Evolutionary conservation across 2,113 vertebrate species (phyloP), one percentile per base, ranked within the genome.

Genomic region (Pseudolaguvia tuberculata): DNA sequence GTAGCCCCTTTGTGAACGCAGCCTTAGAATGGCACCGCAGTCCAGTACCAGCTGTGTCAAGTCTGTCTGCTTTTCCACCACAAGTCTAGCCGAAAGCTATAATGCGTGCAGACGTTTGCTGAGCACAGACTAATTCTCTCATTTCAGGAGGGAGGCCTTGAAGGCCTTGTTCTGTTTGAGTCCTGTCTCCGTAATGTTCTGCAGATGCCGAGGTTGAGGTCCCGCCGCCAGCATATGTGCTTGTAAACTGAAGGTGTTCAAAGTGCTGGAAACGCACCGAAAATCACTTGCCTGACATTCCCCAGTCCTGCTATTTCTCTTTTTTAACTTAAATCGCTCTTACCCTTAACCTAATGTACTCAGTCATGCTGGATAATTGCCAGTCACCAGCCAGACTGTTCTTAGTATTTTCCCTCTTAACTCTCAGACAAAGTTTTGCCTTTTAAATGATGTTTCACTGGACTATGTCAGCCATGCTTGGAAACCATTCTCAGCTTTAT

Each of bases 31-130:
- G 53, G 56, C 45, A 55, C 73, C 68, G 53, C 61, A 59, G 58
- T 76, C 79, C 66, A 31, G 73, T 66, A 73, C 71, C 76, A 81
- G 79, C 79, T 78, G 79, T 78, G 72, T 75, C 79, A 75, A 81
- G 79, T 81, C 79, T 80, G 74, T 50, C 27, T 77, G 74, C 71
- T 63, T 80, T 77, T 51, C 17, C 70, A 73, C 74, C 56, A 18
- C 74, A 70, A 48, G 70, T 78, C 71, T 78, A 72, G 71, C 72
- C 56, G 52, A 70, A 59, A 77, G 77, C 23, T 63, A 48, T 74
- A 81, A 81, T 67, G 53, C 71, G 75, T 67, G 72, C 53, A 78
- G 75, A 80, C 79, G 10, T 74, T 77, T 73, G 51, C 76, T 58
- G 50, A 45, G 70, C 61, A 31, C 79, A 53, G 61, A 31, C 55